A percentile compares a stretch with the other conserved stretches of the same genome.
Conservation (phyloP, 2,797 vertebrate genomes). For the Mormyrops boulengeri region DNA sequence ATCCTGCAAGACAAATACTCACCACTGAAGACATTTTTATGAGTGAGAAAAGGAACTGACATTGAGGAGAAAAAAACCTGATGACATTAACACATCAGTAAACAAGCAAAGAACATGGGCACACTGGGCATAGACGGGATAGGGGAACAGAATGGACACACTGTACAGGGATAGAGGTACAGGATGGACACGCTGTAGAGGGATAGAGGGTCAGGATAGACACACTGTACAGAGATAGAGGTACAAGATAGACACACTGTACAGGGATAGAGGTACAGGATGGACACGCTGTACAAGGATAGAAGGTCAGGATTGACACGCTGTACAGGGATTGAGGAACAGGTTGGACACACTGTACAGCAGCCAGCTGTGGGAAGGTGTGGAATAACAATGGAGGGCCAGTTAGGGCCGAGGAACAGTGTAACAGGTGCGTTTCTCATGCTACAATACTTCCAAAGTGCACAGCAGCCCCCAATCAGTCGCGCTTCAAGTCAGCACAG, state of each 20-base stretch:
- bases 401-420: not conserved
- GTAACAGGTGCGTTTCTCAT: conserved; percentile 71
- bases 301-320: not conserved
- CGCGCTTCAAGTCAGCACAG: conserved; percentile 58
- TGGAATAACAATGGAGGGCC: not conserved
- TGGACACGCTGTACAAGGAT: not conserved
- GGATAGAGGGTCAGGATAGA: not conserved
- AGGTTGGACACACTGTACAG: not conserved
- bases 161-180: not conserved
- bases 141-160: not conserved
- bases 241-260: not conserved
- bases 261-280: not conserved
- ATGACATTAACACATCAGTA: not conserved
- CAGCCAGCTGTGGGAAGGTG: not conserved
- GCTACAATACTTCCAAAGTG: conserved; percentile 49
- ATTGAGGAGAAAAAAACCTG: not conserved
- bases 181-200: not conserved
- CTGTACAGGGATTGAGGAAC: not conserved
- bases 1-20: not conserved
- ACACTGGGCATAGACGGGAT: not conserved
- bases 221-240: not conserved
- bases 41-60: not conserved
- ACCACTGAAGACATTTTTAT: not conserved
- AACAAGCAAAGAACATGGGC: not conserved
- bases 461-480: conserved; percentile 55